These are phyloP conservation scores for Paracyclopina nana DNA, from an alignment of 1,140 invertebrate species.

Conservation along the genomic window DNA sequence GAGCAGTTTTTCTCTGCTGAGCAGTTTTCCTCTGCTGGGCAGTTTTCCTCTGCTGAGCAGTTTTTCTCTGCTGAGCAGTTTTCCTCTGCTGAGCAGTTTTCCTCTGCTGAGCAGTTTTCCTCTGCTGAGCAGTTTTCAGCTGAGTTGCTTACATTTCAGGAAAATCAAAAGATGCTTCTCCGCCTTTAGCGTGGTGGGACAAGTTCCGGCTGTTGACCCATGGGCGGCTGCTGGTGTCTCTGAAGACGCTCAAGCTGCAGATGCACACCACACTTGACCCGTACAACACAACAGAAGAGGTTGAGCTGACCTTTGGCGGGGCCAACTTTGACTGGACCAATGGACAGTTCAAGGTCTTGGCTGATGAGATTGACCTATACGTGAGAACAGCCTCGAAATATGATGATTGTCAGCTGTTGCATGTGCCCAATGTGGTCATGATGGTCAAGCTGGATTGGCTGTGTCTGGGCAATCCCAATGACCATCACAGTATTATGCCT, in stretches of 20 bases:
- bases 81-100: too few species aligned
- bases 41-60: too few species aligned
- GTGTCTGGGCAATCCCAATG: conserved; percentile 75
- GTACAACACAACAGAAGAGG: conserved; percentile 95
- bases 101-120: too few species aligned
- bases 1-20: too few species aligned
- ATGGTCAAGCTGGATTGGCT: conserved; percentile 72
- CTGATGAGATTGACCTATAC: conserved; percentile 46
- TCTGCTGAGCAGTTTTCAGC: too few species aligned
- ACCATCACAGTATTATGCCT: conserved; percentile 87
- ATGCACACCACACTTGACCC: conserved; percentile 89
- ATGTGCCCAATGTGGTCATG: conserved; percentile 68
- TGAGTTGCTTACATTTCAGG: too few species aligned
- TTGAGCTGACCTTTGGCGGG: conserved; percentile 87
- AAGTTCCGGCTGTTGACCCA: conserved; percentile 82
- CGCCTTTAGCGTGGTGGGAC: conserved; percentile 88
- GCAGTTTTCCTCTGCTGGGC: too few species aligned
- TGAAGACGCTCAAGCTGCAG: conserved; percentile 51
- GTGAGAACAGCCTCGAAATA: conserved; percentile 89
- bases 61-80: too few species aligned
- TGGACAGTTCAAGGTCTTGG: conserved; percentile 35
- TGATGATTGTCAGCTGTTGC: conserved; percentile 79
- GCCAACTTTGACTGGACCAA: conserved; percentile 88
- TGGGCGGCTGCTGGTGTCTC: conserved; percentile 66
- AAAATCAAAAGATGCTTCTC: conserved; percentile 78